A percentile compares a stretch with the other conserved stretches of the same genome.
These are phyloP conservation scores for Ceyx melanurus DNA, from an alignment of 2,113 vertebrate species.

Conservation along the genomic window DNA sequence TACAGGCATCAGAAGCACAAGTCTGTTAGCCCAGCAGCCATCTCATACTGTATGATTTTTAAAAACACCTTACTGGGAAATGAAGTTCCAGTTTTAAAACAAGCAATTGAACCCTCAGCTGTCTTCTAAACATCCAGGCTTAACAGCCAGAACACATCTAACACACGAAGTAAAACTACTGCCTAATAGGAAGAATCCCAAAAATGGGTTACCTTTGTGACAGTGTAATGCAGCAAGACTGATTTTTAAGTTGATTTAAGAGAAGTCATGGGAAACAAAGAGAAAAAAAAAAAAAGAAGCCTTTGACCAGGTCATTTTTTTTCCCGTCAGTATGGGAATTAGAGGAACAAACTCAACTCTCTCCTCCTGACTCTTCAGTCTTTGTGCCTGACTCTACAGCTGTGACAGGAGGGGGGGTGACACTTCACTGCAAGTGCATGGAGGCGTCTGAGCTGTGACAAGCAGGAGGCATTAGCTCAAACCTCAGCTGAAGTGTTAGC, in stretches of 20 bases:
- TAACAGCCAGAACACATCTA: background rate
- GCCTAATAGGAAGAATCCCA: background rate
- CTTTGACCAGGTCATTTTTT: background rate
- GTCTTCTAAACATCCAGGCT: background rate
- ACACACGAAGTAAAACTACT: background rate
- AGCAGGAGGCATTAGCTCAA: background rate
- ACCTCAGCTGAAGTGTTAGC: conserved; percentile 7
- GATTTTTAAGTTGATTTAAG: background rate
- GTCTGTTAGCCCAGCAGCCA: background rate
- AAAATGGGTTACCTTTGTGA: background rate
- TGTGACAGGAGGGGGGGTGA: background rate
- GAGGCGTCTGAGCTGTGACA: background rate
- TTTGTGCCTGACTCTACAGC: background rate
- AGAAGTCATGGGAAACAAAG: background rate
- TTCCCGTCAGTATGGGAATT: background rate
- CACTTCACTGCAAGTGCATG: background rate
- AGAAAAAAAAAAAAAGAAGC: background rate
- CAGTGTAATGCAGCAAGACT: background rate
- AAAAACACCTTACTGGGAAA: background rate
- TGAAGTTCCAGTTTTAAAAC: background rate
- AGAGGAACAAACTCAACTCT: background rate
- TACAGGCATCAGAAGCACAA: background rate
- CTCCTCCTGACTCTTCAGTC: background rate
- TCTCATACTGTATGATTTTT: background rate
- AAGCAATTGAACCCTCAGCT: background rate